These are phyloP conservation scores for Drosophila vallismaia DNA, from an alignment of 2,888 invertebrate genomes.

Conservation along the genomic window DNA sequence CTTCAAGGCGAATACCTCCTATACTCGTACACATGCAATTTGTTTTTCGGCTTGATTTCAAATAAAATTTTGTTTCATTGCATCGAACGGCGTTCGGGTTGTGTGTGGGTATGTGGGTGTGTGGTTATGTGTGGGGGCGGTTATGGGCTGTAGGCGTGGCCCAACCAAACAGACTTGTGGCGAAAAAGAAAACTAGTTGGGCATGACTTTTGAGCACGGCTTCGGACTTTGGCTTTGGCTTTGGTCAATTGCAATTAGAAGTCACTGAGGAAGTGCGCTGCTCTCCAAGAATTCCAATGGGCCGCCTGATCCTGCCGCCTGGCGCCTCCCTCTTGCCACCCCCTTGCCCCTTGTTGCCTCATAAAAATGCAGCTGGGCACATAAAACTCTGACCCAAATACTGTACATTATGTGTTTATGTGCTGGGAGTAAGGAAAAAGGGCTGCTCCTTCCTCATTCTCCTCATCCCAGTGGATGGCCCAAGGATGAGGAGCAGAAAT, in stretches of 20 bases:
- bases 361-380: conserved; percentile 53
- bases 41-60: conserved; percentile 76
- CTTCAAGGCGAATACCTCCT: not conserved
- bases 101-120: conserved; percentile 5
- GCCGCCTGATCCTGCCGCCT: not conserved
- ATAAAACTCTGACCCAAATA: conserved; percentile 65
- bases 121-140: not conserved
- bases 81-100: conserved; percentile 75
- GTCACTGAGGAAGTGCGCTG: conserved; percentile 51
- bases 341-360: conserved; percentile 10
- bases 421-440: not conserved
- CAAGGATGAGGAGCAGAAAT: conserved; percentile 56
- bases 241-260: conserved; percentile 77
- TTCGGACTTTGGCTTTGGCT: conserved; percentile 41
- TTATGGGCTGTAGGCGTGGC: conserved; percentile 9
- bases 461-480: not conserved
- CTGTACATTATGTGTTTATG: conserved; percentile 69
- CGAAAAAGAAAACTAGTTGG: conserved; percentile 12
- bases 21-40: conserved; percentile 56
- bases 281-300: conserved; percentile 44
- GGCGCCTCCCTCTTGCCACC: conserved; percentile 9
- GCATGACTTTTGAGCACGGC: conserved; percentile 32
- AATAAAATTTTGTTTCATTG: conserved; percentile 78
- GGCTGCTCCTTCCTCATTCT: too few species aligned
- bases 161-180: not conserved